phyloP scores from a whole-genome alignment of 2,888 invertebrate species.

The Elysia crispata region DNA sequence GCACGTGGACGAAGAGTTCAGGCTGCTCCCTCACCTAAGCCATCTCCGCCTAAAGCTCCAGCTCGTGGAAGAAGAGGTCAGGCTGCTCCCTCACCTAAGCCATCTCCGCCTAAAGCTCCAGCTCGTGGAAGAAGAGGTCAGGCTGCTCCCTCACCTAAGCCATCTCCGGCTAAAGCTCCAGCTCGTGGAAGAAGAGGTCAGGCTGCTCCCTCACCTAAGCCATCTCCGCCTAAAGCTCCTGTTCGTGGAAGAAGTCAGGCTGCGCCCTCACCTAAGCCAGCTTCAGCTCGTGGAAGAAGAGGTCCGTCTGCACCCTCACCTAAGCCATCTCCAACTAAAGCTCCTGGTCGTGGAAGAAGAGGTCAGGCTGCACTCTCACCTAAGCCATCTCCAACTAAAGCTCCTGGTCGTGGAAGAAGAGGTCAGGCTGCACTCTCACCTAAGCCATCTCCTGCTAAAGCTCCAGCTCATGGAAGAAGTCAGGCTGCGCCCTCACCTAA shows the following conservation, averaged over 20 bases:
- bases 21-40: neutral
- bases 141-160: neutral
- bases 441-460: conserved; percentile 7
- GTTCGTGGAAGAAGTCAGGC: neutral
- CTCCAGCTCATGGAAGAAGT: neutral
- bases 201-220: conserved; percentile 11
- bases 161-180: neutral
- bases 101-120: conserved; percentile 2
- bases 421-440: neutral
- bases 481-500: neutral
- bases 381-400: conserved; percentile 2
- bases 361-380: neutral
- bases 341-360: too few species aligned
- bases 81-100: neutral
- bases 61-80: too few species aligned
- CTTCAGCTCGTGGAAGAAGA: neutral
- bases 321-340: neutral
- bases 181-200: neutral
- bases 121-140: neutral
- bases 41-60: neutral
- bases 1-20: neutral
- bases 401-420: neutral
- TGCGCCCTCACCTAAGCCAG: neutral
- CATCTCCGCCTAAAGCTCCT: neutral
- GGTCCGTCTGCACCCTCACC: neutral